Evolutionary conservation across 1,140 invertebrate species (phyloP).

Genomic region (Penaeus indicus): DNA sequence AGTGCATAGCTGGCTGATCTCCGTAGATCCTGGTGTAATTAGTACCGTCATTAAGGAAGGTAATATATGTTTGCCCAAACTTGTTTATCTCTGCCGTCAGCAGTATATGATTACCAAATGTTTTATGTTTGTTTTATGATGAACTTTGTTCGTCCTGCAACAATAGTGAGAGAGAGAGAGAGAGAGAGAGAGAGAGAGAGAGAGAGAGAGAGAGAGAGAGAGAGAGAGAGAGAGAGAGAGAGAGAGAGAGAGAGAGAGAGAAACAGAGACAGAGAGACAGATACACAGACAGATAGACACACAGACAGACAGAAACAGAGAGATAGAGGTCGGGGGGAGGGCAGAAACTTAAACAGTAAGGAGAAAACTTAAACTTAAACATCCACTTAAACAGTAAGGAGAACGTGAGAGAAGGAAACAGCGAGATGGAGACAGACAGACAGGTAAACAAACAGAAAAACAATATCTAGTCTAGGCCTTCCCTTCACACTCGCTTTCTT

Average conservation of each 20-base stretch:
- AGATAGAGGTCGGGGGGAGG: not conserved
- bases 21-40: no score
- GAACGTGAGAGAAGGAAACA: conserved; percentile 17
- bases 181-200: not conserved
- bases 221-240: not conserved
- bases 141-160: no score
- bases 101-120: no score
- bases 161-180: no score
- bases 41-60: no score
- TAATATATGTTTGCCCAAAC: no score
- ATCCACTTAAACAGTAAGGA: not conserved
- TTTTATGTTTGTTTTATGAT: no score
- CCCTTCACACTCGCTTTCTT: no score
- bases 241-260: conserved; percentile 4
- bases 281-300: not conserved
- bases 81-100: no score
- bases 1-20: no score
- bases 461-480: no score
- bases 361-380: not conserved
- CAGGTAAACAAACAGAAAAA: not conserved
- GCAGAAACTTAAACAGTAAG: not conserved
- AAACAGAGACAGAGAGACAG: not conserved
- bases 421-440: not conserved
- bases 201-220: conserved; percentile 3
- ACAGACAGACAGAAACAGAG: conserved; percentile 6